A percentile compares a stretch with the other conserved stretches of the same genome.
Conservation (phyloP, 2,888 invertebrate species). For the Temnothorax unifasciatus region DNA sequence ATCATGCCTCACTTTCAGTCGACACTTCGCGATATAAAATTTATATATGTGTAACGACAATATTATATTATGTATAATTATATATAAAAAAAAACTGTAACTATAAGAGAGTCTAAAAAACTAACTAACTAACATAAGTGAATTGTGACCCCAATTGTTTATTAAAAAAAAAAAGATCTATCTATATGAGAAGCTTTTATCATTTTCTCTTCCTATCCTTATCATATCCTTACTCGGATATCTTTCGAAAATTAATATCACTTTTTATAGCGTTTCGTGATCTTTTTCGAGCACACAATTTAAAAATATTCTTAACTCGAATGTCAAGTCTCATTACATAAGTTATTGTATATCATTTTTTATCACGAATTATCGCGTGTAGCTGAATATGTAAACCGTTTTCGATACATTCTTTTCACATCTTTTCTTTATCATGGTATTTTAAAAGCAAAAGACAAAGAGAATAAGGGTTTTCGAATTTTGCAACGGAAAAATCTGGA, state of each 20-base stretch:
- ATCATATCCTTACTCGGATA: background rate
- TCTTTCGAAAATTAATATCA: background rate
- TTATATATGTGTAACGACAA: constrained; percentile 79
- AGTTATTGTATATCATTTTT: constrained; percentile 81
- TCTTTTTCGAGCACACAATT: background rate
- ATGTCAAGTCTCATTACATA: background rate
- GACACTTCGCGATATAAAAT: constrained; percentile 76
- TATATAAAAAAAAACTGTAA: constrained; percentile 71
- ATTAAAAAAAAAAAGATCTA: constrained; percentile 80
- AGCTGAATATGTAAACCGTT: constrained; percentile 65
- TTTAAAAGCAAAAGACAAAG: background rate
- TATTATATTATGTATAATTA: constrained; percentile 70
- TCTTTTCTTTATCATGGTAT: constrained; percentile 40
- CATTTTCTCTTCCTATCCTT: constrained; percentile 39
- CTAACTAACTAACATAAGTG: constrained; percentile 82
- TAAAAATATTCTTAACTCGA: constrained; percentile 15
- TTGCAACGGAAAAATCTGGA: background rate
- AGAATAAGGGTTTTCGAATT: background rate
- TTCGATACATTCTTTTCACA: background rate
- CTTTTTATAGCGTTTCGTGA: background rate
- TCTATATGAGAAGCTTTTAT: constrained; percentile 64
- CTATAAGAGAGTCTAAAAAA: constrained; percentile 84
- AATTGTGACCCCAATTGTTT: constrained; percentile 82
- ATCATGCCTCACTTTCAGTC: constrained; percentile 77
- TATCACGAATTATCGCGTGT: constrained; percentile 77